Evolutionary conservation across 2,888 invertebrate species (phyloP).

Genomic region (Tortrix viridana): DNA sequence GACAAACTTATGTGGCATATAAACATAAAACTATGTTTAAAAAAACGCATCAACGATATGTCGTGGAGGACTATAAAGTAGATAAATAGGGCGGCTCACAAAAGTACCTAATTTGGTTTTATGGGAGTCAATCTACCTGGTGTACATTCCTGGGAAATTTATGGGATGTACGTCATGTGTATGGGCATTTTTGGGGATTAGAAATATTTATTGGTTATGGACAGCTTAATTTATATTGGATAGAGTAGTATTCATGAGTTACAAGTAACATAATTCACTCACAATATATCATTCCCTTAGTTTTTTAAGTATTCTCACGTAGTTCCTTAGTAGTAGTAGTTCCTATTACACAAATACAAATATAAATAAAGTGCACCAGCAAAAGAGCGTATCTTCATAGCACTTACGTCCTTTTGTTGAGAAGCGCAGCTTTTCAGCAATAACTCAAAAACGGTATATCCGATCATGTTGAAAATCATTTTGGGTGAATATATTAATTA

Average conservation of each 20-base stretch:
- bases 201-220: slow-evolving; percentile 66
- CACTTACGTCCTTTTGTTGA: too few species aligned
- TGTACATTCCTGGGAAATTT: slow-evolving; percentile 68
- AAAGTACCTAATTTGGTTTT: slow-evolving; percentile 70
- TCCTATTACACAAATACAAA: too few species aligned
- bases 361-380: too few species aligned
- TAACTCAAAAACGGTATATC: too few species aligned
- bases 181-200: slow-evolving; percentile 50
- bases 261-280: neutral
- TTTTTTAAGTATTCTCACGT: too few species aligned
- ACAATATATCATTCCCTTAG: slow-evolving; percentile 5
- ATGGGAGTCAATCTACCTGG: slow-evolving; percentile 63
- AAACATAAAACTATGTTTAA: slow-evolving; percentile 41
- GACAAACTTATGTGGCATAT: slow-evolving; percentile 41
- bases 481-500: too few species aligned
- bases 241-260: slow-evolving; percentile 18
- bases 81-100: slow-evolving; percentile 61
- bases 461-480: too few species aligned
- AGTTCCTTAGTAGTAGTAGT: too few species aligned
- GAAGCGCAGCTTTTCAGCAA: too few species aligned
- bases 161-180: slow-evolving; percentile 72
- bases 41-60: slow-evolving; percentile 55
- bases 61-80: slow-evolving; percentile 54
- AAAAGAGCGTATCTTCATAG: too few species aligned
- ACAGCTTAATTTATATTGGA: slow-evolving; percentile 23